A percentile compares a stretch with the other conserved stretches of the same genome.
These are phyloP conservation scores for Corythornis madagascariensis DNA, from an alignment of 2,113 vertebrate species.

Conservation along the genomic window DNA sequence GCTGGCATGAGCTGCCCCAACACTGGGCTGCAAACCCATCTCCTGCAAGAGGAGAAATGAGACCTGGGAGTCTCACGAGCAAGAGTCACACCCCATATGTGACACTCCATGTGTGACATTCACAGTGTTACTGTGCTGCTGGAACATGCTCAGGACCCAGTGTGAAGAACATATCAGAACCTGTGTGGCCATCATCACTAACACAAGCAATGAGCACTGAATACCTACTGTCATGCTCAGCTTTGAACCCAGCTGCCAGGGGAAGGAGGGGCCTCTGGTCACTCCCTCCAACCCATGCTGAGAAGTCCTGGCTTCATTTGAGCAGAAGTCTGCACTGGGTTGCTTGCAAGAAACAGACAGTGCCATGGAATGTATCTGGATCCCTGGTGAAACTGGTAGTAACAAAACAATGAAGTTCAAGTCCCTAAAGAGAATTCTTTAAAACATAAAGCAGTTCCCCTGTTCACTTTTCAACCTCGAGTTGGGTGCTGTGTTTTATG, in stretches of 20 bases:
- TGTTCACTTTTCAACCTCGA: not conserved
- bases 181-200: not conserved
- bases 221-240: not conserved
- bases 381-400: not conserved
- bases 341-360: not conserved
- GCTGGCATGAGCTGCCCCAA: not conserved
- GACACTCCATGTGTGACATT: not conserved
- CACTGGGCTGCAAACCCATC: rapidly evolving
- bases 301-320: not conserved
- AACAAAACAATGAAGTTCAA: not conserved
- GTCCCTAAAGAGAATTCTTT: not conserved
- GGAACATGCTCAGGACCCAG: not conserved
- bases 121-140: not conserved
- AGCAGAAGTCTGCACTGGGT: not conserved
- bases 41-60: not conserved
- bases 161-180: not conserved
- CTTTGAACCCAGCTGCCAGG: not conserved
- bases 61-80: not conserved
- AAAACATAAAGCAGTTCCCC: not conserved
- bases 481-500: not conserved
- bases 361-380: not conserved
- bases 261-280: not conserved
- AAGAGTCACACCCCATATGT: not conserved
- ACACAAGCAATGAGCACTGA: not conserved
- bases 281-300: not conserved